phyloP scores from a whole-genome alignment of 2,888 invertebrate genomes.

The Neoaliturus tenellus region DNA sequence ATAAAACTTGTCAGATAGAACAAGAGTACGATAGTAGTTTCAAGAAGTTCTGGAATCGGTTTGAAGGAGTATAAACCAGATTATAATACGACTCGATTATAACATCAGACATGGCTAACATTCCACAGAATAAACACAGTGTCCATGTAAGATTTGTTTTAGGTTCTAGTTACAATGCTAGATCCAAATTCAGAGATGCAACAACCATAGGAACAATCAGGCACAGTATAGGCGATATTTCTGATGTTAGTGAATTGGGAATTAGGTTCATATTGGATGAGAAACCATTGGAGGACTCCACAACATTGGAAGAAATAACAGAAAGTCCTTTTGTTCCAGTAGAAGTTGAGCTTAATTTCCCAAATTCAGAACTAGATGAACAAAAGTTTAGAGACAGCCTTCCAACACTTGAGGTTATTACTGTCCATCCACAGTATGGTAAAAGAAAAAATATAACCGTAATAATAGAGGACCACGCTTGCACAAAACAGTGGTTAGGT shows the following conservation, averaged over 20 bases:
- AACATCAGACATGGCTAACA: background rate
- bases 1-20: too few species aligned
- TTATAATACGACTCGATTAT: too few species aligned
- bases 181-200: conserved; percentile 33
- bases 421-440: conserved; percentile 74
- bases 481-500: conserved; percentile 86
- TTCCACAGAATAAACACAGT: background rate
- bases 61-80: too few species aligned
- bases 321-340: conserved; percentile 67
- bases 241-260: conserved; percentile 60
- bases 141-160: background rate
- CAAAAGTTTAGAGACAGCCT: conserved; percentile 62
- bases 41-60: too few species aligned
- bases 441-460: conserved; percentile 75
- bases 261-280: conserved; percentile 67
- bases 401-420: conserved; percentile 74
- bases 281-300: conserved; percentile 66
- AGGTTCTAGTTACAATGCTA: background rate
- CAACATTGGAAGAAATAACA: conserved; percentile 68
- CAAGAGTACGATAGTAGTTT: too few species aligned
- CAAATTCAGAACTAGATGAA: background rate
- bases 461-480: conserved; percentile 77
- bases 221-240: conserved; percentile 62
- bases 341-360: conserved; percentile 52
- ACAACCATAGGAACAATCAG: conserved; percentile 64